Percentiles rank a stretch among this genome's conserved stretches.
Evolutionary conservation across 2,797 vertebrate species (phyloP).

Genomic region (Danio aesculapii): DNA sequence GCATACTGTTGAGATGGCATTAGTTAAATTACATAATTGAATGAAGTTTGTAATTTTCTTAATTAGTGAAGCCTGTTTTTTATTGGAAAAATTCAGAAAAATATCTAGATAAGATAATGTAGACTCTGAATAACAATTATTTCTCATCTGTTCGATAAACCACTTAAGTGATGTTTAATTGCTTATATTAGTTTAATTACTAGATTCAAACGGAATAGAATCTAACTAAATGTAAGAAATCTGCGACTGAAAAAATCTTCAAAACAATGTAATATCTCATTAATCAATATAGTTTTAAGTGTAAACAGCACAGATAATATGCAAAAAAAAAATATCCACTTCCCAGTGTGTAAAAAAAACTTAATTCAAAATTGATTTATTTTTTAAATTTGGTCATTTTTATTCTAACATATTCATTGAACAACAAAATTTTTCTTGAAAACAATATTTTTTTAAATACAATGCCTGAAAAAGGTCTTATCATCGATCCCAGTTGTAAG

Average conservation of each 20-base stretch:
- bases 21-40: not conserved
- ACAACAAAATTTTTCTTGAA: too few relatives aligned
- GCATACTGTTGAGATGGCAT: not conserved
- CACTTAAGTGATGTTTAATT: too few relatives aligned
- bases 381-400: not conserved
- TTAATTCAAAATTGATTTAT: not conserved
- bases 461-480: too few relatives aligned
- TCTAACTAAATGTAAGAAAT: not conserved
- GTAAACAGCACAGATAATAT: not conserved
- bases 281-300: not conserved
- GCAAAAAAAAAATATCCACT: not conserved
- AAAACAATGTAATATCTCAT: too few relatives aligned
- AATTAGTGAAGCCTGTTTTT: not conserved
- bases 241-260: not conserved
- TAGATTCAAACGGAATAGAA: not conserved
- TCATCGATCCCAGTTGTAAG: too few relatives aligned
- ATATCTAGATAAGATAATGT: too few relatives aligned
- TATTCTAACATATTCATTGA: too few relatives aligned
- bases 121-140: not conserved
- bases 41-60: not conserved
- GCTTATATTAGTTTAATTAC: too few relatives aligned
- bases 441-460: too few relatives aligned
- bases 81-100: not conserved
- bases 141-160: not conserved
- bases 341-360: not conserved